These are phyloP conservation scores for Oryzias melastigma DNA, from an alignment of 2,113 vertebrate species.

Conservation along the genomic window DNA sequence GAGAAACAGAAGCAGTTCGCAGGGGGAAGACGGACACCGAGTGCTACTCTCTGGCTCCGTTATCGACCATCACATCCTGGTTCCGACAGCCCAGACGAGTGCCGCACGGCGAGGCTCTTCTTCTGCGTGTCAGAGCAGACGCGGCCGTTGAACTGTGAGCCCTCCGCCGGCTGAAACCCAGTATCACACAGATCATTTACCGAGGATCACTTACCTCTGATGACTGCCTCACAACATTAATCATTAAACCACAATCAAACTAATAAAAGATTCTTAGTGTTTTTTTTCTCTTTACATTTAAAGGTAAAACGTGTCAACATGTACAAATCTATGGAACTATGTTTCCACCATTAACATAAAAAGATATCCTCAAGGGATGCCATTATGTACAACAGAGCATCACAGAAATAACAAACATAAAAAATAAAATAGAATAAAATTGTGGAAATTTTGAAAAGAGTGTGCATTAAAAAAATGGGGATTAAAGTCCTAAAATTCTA, in stretches of 20 bases:
- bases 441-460: no score
- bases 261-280: no score
- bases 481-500: no score
- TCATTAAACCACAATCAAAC: no score
- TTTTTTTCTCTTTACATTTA: neutral
- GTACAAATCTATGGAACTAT: no score
- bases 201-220: no score
- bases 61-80: conserved; percentile 27
- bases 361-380: no score
- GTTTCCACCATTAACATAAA: no score
- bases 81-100: conserved; percentile 19
- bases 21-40: neutral
- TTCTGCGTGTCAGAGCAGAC: conserved; percentile 12
- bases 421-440: no score
- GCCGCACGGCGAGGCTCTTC: conserved; percentile 48
- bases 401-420: no score
- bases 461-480: no score
- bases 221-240: neutral
- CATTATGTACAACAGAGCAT: no score
- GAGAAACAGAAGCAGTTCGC: neutral
- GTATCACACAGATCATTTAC: conserved; percentile 8
- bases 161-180: conserved; percentile 37
- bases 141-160: conserved; percentile 16
- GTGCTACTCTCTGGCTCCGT: conserved; percentile 8
- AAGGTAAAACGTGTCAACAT: neutral